Conservation (phyloP, 2,888 invertebrate genomes). For the Nineta flava region DNA sequence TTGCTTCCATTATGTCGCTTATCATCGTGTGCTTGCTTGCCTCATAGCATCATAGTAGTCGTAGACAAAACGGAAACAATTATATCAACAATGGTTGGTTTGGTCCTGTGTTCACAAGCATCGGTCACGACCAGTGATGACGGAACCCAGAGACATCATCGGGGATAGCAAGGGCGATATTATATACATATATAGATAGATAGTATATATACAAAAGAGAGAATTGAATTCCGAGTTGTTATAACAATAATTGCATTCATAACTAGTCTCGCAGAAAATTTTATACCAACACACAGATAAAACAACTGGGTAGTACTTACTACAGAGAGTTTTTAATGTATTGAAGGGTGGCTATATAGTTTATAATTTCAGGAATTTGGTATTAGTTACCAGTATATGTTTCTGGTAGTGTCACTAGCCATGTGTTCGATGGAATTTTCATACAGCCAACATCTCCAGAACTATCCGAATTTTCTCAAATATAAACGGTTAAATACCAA, state of each 20-base stretch:
- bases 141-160: constrained; percentile 23
- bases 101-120: constrained; percentile 17
- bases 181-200: background rate
- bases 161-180: constrained; percentile 24
- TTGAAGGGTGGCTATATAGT: too few species aligned
- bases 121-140: constrained; percentile 17
- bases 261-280: constrained; percentile 22
- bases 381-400: too few species aligned
- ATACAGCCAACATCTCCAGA: too few species aligned
- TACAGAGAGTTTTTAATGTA: too few species aligned
- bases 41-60: background rate
- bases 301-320: background rate
- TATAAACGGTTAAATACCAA: too few species aligned
- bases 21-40: too few species aligned
- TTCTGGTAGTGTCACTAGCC: too few species aligned
- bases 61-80: constrained; percentile 31
- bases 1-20: too few species aligned
- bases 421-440: too few species aligned
- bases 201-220: background rate
- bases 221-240: constrained; percentile 1
- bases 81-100: constrained; percentile 33
- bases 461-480: too few species aligned
- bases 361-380: too few species aligned
- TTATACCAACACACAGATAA: background rate
- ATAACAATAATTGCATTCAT: constrained; percentile 22